phyloP scores from a whole-genome alignment of 2,888 invertebrate species.

The Sussaba pulchella region DNA sequence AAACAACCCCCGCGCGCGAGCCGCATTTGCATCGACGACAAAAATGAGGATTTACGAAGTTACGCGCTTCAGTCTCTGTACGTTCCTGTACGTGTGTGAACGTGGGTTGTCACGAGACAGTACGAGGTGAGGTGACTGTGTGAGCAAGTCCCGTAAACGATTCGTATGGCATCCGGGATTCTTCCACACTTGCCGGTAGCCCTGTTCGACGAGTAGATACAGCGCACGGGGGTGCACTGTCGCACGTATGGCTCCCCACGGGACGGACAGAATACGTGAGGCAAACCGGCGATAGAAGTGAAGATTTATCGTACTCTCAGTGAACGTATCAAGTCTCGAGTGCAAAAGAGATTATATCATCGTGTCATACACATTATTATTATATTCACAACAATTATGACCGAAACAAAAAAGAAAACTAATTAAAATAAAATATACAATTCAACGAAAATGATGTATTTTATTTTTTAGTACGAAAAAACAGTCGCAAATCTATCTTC shows the following conservation, averaged over 20 bases:
- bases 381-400: background rate
- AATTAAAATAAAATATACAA: too few relatives aligned
- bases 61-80: conserved; percentile 32
- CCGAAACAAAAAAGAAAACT: too few relatives aligned
- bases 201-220: conserved; percentile 49
- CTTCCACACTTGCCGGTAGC: conserved; percentile 26
- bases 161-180: conserved; percentile 31
- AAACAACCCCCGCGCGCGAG: conserved; percentile 24
- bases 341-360: conserved; percentile 46
- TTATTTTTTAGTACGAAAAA: too few relatives aligned
- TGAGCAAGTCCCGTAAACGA: conserved; percentile 28
- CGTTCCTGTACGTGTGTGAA: background rate
- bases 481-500: too few relatives aligned
- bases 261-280: conserved; percentile 39
- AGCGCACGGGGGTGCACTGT: conserved; percentile 55
- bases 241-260: conserved; percentile 61
- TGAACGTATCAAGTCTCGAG: conserved; percentile 57
- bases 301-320: conserved; percentile 61
- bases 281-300: conserved; percentile 46
- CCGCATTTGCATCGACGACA: conserved; percentile 54
- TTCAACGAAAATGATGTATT: too few relatives aligned
- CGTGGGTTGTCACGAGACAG: too few relatives aligned
- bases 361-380: conserved; percentile 2
- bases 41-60: conserved; percentile 58
- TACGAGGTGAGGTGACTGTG: too few relatives aligned